These are phyloP conservation scores for Andricus quercusramuli DNA, from an alignment of 2,888 invertebrate genomes.

Conservation along the genomic window DNA sequence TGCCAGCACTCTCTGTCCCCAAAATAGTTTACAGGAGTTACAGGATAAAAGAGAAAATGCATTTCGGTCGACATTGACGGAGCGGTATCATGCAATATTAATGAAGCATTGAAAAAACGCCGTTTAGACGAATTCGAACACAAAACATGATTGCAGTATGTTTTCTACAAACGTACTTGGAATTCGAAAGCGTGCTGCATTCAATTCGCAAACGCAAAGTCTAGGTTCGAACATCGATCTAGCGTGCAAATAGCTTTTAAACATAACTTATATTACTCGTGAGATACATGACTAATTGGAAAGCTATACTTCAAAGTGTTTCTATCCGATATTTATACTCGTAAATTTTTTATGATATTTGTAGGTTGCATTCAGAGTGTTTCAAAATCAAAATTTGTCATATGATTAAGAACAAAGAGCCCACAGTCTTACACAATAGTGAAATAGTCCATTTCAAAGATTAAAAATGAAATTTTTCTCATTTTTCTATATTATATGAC, in stretches of 20 bases:
- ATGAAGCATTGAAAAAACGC: constrained; percentile 33
- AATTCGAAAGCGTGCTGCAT: constrained; percentile 23
- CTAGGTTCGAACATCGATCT: neutral
- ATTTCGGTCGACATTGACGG: constrained; percentile 61
- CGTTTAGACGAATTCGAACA: constrained; percentile 28
- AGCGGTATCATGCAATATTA: constrained; percentile 59
- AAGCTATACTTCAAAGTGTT: neutral
- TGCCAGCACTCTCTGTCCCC: constrained; percentile 65
- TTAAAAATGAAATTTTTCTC: too few species aligned
- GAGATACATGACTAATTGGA: neutral
- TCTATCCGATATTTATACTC: too few species aligned
- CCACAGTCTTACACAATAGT: too few species aligned
- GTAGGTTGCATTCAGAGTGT: too few species aligned
- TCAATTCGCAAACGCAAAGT: constrained; percentile 5
- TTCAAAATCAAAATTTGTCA: too few species aligned
- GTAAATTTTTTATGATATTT: too few species aligned
- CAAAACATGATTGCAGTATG: constrained; percentile 32
- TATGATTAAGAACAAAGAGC: too few species aligned
- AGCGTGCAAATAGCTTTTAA: neutral
- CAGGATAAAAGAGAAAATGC: constrained; percentile 59
- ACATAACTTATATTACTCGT: neutral
- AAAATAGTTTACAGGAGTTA: constrained; percentile 70
- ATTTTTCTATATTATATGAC: too few species aligned
- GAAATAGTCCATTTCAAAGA: too few species aligned
- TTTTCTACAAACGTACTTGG: constrained; percentile 20